Evolutionary conservation across 2,113 vertebrate species (phyloP).

Genomic region (Semnornis frantzii): DNA sequence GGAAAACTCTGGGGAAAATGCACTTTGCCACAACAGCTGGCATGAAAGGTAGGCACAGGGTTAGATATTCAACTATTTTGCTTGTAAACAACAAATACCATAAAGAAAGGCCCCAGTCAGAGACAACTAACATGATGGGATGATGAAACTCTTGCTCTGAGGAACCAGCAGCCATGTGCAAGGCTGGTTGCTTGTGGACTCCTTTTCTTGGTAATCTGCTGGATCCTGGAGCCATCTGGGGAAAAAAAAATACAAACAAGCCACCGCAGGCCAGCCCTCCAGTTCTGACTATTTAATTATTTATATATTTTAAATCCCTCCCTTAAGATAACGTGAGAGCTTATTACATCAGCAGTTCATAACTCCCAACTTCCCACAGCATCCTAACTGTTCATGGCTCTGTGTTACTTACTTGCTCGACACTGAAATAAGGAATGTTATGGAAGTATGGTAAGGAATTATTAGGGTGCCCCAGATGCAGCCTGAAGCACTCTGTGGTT

Average conservation of each 20-base stretch:
- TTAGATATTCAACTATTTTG: neutral
- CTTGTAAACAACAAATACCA: neutral
- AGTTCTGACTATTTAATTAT: neutral
- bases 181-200: neutral
- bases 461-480: fast-evolving
- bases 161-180: neutral
- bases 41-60: neutral
- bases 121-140: neutral
- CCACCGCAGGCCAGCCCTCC: neutral
- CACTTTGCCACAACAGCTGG: neutral
- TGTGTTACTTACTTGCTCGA: slow-evolving; percentile 9
- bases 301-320: slow-evolving; percentile 11
- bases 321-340: slow-evolving; percentile 16
- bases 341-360: slow-evolving; percentile 23
- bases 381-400: neutral
- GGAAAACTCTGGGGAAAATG: neutral
- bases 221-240: neutral
- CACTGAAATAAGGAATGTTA: neutral
- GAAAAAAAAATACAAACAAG: no score
- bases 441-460: neutral
- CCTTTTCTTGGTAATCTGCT: neutral
- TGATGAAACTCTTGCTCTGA: neutral
- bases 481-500: neutral
- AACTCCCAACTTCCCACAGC: neutral
- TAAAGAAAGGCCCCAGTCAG: neutral